Evolutionary conservation across 1,140 invertebrate genomes (phyloP), one percentile per base, ranked within the genome.

Genomic region (Gonioctena quinquepunctata): DNA sequence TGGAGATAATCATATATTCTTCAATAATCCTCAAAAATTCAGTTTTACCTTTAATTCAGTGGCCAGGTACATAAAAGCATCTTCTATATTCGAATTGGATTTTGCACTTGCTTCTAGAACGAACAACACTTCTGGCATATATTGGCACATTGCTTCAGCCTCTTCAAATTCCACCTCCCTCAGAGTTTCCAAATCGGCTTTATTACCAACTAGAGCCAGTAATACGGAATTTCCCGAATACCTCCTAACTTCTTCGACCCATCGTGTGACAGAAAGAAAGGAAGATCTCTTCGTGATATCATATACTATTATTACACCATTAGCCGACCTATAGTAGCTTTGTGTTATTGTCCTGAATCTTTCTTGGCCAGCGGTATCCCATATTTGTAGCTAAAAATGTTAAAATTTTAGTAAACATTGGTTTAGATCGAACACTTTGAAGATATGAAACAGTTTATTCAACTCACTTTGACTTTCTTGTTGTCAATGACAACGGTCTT

Each of bases 291-390:
- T 97, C 73, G 96, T 97, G 69, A 97, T 95, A 83, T 98, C 96
- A 86, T 97, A 98, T 60, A 96, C 95, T 92, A 95, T 89, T 69
- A 97, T 92, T 52, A 96, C 94, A 69, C 94, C 94, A 85, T 96
- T 93, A 19, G 95, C 94, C 64, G 94, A 95, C 83, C 96, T 89
- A 84, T 96, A 97, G 83, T 97, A 97, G 85, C 95, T 96, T 76
- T 96, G 95, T 3, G 95, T 95, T 77, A 97, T 92, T n/a, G 95
- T 94, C 72, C 94, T 88, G 85, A 96, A 96, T 77, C 94, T 87
- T 83, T 97, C 95, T 81, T 97, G 95, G 1, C 95, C 95, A 59
- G 95, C 95, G 25, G 95, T 97, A 83, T 97, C 95, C 95, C 94
- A 98, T 78, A 96, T 95, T 88, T 96, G 94, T 63, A 96, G 86